Conservation (phyloP, 2,113 vertebrate species). For the Agapornis roseicollis region DNA sequence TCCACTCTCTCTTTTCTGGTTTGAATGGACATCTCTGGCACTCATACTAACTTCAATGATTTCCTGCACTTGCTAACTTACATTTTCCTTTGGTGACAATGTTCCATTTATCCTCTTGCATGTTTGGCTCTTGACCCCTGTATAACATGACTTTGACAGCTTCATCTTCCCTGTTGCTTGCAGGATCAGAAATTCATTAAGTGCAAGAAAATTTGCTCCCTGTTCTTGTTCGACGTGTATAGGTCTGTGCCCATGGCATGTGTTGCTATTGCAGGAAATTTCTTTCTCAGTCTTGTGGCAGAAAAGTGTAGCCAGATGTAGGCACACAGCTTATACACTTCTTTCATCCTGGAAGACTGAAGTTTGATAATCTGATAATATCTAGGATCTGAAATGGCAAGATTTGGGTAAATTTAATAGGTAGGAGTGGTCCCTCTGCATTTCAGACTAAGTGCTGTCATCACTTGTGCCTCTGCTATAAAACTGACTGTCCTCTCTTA, state of each 20-base stretch:
- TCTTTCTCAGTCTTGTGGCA: background rate
- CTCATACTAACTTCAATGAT: background rate
- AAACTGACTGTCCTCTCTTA: background rate
- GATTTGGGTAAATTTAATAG: background rate
- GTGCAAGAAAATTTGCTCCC: background rate
- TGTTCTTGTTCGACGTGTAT: background rate
- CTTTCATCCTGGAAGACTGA: background rate
- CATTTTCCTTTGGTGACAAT: background rate
- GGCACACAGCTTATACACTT: background rate
- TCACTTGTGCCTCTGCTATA: background rate
- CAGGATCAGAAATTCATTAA: background rate
- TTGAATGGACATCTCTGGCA: background rate
- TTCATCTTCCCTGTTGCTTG: background rate
- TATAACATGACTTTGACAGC: background rate
- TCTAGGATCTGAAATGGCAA: background rate
- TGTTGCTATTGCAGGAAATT: background rate
- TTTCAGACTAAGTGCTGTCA: background rate
- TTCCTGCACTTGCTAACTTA: background rate
- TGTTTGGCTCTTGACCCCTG: background rate
- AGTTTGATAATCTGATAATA: background rate
- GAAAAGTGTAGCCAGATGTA: background rate
- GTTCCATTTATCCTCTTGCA: background rate
- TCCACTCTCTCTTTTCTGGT: background rate
- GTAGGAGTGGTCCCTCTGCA: background rate
- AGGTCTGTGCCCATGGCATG: accelerated